phyloP scores from a whole-genome alignment of 2,113 vertebrate species.

The Python bivittatus region DNA sequence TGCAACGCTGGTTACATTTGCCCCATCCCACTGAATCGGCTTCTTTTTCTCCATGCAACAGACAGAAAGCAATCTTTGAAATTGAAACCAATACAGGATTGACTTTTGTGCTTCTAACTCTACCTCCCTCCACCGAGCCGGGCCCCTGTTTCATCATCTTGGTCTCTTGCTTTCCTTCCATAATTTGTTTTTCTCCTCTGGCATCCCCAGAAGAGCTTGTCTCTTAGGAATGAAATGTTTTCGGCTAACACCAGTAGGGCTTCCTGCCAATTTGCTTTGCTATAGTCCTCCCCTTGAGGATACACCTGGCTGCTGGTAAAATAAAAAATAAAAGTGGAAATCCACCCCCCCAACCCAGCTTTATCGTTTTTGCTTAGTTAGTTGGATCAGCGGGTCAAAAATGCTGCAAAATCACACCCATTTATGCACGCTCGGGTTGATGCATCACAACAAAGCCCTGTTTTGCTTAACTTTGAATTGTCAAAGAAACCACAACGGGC shows the following conservation, averaged over 20 bases:
- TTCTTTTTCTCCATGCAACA: neutral
- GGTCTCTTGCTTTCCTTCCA: constrained; percentile 24
- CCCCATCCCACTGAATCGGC: too few relatives aligned
- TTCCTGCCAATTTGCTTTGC: neutral
- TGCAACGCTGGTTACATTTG: neutral
- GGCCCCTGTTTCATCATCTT: constrained; percentile 41
- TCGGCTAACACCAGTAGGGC: neutral
- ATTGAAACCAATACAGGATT: neutral
- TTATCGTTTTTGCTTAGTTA: too few relatives aligned
- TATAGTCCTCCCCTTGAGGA: neutral
- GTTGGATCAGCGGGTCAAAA: neutral
- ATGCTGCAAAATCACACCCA: neutral
- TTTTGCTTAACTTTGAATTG: neutral
- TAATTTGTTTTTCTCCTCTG: constrained; percentile 54
- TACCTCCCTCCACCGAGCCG: too few relatives aligned
- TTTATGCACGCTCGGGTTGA: too few relatives aligned
- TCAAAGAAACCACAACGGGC: neutral
- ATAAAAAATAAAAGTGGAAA: neutral
- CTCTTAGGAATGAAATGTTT: constrained; percentile 34
- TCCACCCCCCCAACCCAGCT: neutral
- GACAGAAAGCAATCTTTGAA: neutral
- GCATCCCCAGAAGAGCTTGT: neutral
- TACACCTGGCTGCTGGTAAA: constrained; percentile 8
- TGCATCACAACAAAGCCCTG: neutral
- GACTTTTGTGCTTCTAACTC: neutral